These are phyloP conservation scores for Oryzias curvinotus DNA, from an alignment of 2,113 vertebrate genomes.

Conservation along the genomic window DNA sequence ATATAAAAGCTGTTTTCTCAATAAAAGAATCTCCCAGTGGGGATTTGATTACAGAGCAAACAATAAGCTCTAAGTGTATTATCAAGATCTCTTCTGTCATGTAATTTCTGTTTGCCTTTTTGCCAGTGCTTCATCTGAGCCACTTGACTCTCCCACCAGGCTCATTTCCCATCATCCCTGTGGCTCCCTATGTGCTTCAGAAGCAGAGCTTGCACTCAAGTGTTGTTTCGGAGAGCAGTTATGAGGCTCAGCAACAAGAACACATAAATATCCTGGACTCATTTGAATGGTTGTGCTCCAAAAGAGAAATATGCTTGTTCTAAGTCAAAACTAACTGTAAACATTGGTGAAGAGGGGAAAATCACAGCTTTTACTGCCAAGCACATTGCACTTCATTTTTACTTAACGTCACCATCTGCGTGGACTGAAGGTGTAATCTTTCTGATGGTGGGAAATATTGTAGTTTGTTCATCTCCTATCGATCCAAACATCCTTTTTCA, in stretches of 20 bases:
- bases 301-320: neutral
- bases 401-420: neutral
- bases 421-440: neutral
- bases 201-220: slow-evolving; percentile 21
- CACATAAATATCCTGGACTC: slow-evolving; percentile 15
- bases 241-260: slow-evolving; percentile 4
- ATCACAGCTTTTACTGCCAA: neutral
- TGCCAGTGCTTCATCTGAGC: slow-evolving; percentile 9
- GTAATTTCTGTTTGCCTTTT: slow-evolving; percentile 17
- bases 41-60: slow-evolving; percentile 1
- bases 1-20: neutral
- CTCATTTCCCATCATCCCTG: slow-evolving; percentile 43
- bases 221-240: slow-evolving; percentile 44
- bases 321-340: neutral
- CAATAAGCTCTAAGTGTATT: slow-evolving; percentile 6
- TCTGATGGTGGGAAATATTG: neutral
- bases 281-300: neutral
- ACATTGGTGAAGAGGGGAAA: neutral
- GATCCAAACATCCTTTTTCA: neutral
- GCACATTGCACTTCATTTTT: neutral
- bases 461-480: neutral
- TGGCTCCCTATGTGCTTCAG: slow-evolving; percentile 39
- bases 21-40: neutral
- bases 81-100: neutral
- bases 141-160: slow-evolving; percentile 44